A percentile compares a stretch with the other conserved stretches of the same genome.
These are phyloP conservation scores for Chelonia mydas DNA, from an alignment of 2,797 vertebrate species.

Conservation along the genomic window DNA sequence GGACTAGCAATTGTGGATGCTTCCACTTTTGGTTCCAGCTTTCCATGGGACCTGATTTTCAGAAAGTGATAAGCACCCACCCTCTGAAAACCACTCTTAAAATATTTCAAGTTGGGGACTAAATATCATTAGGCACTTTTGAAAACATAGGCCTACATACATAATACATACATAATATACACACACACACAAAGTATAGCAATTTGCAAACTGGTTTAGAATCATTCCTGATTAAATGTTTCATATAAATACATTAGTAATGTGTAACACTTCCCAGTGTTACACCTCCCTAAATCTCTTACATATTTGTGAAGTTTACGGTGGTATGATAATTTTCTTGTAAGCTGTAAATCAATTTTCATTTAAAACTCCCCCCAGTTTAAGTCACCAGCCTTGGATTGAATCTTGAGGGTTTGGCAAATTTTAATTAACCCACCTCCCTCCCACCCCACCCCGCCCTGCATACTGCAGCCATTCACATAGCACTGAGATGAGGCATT, in stretches of 20 bases:
- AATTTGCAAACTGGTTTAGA: neutral
- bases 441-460: neutral
- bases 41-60: neutral
- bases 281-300: neutral
- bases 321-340: neutral
- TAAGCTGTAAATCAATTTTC: neutral
- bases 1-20: neutral
- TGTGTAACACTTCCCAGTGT: neutral
- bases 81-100: neutral
- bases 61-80: neutral
- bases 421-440: neutral
- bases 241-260: neutral
- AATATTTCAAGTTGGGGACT: neutral
- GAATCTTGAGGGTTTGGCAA: neutral
- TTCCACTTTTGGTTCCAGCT: neutral
- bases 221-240: neutral
- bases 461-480: neutral
- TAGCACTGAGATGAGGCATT: neutral
- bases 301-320: neutral
- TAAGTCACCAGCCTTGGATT: neutral
- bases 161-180: fast-evolving
- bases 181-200: neutral
- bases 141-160: neutral
- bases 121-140: neutral
- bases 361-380: neutral